A percentile compares a stretch with the other conserved stretches of the same genome.
Conservation (phyloP, 1,140 invertebrate species). For the Ptiloglossa arizonensis region DNA sequence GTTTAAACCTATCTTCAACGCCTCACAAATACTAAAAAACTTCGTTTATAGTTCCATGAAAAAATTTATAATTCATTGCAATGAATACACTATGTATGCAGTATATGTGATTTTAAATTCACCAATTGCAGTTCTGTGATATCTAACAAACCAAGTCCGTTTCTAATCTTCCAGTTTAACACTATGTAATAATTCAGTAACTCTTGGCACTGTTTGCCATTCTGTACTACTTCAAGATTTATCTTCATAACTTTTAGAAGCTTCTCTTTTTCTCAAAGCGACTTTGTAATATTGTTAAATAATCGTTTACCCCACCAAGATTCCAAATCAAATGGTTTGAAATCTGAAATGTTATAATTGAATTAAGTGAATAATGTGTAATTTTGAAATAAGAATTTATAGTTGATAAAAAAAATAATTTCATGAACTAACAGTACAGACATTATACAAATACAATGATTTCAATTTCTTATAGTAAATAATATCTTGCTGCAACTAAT, state of each 20-base stretch:
- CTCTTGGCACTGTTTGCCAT: conserved; percentile 34
- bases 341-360: conserved; percentile 83
- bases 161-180: conserved; percentile 32
- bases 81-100: conserved; percentile 2
- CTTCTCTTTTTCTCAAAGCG: conserved; percentile 81
- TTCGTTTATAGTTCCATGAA: conserved; percentile 29
- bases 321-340: conserved; percentile 93
- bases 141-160: conserved; percentile 13
- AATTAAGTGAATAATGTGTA: conserved; percentile 22
- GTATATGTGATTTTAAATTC: conserved; percentile 13
- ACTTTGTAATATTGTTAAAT: conserved; percentile 90
- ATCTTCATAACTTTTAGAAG: conserved; percentile 33
- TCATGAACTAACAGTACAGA: conserved; percentile 16
- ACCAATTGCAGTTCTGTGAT: conserved; percentile 7
- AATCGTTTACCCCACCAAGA: conserved; percentile 93
- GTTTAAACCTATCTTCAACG: not conserved
- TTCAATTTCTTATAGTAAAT: not conserved
- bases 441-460: conserved; percentile 28
- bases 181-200: conserved; percentile 34
- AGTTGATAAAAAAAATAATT: conserved; percentile 1
- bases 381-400: conserved; percentile 14
- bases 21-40: conserved; percentile 14
- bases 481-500: conserved; percentile 12
- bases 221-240: conserved; percentile 44
- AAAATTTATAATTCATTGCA: conserved; percentile 32